Conservation (phyloP, 1,140 invertebrate genomes). For the Rhagoletis zephyria region DNA sequence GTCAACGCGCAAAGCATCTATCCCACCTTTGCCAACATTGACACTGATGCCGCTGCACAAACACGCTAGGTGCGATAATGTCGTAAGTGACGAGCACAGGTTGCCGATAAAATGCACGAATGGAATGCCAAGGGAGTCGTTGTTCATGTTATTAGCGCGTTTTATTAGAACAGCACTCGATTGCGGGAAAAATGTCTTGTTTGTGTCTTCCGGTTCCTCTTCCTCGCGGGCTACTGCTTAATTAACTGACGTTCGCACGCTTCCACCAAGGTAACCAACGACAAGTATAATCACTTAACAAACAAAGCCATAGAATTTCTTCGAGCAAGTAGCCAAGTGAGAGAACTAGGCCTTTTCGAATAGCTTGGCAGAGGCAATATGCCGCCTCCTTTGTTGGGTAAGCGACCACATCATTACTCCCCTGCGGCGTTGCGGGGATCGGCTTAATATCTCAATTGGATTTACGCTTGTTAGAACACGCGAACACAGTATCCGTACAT, state of each 20-base stretch:
- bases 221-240: not conserved
- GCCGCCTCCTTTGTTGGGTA: constrained; percentile 5
- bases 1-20: constrained; percentile 4
- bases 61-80: constrained; percentile 39
- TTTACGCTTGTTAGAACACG: constrained; percentile 28
- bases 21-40: not conserved
- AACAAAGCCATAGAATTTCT: constrained; percentile 1
- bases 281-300: constrained; percentile 54
- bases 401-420: constrained; percentile 45
- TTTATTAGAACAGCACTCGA: constrained; percentile 22
- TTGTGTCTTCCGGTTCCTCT: not conserved
- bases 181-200: not conserved
- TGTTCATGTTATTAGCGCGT: constrained; percentile 31
- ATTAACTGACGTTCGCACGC: constrained; percentile 44
- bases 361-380: constrained; percentile 17
- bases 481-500: not conserved
- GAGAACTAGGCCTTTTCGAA: not conserved
- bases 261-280: not conserved
- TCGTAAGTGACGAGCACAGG: not conserved
- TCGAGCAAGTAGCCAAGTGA: not conserved
- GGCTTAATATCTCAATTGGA: constrained; percentile 44
- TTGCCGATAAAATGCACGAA: not conserved
- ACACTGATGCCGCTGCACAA: constrained; percentile 42
- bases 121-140: not conserved
- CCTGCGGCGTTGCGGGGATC: constrained; percentile 21